These are phyloP conservation scores for Metopia argyrocephala DNA, from an alignment of 2,888 invertebrate species.

Conservation along the genomic window DNA sequence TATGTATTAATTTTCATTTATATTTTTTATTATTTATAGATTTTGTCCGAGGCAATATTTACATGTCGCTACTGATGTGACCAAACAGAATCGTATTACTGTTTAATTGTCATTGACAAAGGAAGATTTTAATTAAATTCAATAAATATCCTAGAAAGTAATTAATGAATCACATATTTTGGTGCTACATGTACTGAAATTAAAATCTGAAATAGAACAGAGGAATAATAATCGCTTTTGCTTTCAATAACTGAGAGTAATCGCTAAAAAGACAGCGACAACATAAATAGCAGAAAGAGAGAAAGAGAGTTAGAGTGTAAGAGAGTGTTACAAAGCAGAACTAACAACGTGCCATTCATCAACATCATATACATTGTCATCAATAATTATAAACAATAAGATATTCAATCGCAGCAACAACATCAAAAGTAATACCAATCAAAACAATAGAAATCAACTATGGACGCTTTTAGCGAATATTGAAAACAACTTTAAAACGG, in stretches of 20 bases:
- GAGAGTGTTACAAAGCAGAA: not conserved
- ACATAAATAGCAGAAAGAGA: not conserved
- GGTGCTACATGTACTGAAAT: not conserved
- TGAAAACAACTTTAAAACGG: conserved; percentile 55
- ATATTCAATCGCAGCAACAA: conserved; percentile 1
- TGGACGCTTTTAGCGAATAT: conserved; percentile 74
- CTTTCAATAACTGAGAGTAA: not conserved
- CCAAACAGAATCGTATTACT: too few relatives aligned
- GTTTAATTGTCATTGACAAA: too few relatives aligned
- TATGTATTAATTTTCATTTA: not conserved
- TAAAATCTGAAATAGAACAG: conserved; percentile 15
- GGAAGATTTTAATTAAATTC: not conserved
- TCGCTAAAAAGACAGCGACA: not conserved
- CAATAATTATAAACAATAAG: not conserved
- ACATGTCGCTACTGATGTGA: conserved; percentile 38
- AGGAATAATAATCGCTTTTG: not conserved
- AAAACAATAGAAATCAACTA: too few relatives aligned
- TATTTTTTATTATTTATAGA: conserved; percentile 46
- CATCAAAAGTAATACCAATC: conserved; percentile 1
- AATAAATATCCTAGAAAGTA: not conserved
- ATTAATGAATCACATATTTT: not conserved
- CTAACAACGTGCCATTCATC: conserved; percentile 55
- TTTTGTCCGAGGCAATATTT: conserved; percentile 43
- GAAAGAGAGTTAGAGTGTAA: not conserved
- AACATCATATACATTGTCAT: conserved; percentile 27